phyloP scores from a whole-genome alignment of 2,888 invertebrate genomes.

The Chloroclysta siterata region DNA sequence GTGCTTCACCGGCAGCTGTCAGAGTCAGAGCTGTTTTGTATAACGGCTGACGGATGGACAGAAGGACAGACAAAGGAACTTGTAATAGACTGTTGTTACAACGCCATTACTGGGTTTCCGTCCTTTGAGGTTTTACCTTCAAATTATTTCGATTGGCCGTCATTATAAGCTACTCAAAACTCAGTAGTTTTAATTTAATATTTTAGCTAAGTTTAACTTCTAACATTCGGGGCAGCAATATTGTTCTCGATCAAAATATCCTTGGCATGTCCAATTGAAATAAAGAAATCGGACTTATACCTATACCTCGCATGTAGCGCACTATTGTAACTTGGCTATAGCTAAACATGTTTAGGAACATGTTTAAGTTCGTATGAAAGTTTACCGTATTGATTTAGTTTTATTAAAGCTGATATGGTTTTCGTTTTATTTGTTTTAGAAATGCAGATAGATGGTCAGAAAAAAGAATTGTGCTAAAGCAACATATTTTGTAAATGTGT shows the following conservation, averaged over 20 bases:
- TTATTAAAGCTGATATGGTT: no score
- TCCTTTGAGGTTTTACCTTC: conserved; percentile 27
- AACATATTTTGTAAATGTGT: no score
- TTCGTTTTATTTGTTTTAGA: no score
- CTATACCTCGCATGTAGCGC: not conserved
- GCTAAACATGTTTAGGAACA: no score
- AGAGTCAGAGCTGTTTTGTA: not conserved
- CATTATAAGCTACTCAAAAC: not conserved
- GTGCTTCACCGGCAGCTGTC: not conserved
- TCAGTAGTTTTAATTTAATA: no score
- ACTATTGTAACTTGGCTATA: no score
- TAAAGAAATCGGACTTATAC: conserved; percentile 11
- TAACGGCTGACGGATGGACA: conserved; percentile 24
- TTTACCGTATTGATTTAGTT: no score
- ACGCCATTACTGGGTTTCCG: conserved; percentile 31
- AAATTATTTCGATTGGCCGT: conserved; percentile 5
- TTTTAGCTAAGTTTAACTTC: no score
- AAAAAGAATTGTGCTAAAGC: no score
- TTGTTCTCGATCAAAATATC: conserved; percentile 17
- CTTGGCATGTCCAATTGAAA: conserved; percentile 17
- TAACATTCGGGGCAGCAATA: conserved; percentile 10
- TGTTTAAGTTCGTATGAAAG: no score
- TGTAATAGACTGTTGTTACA: conserved; percentile 27
- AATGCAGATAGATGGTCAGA: no score
- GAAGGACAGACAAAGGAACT: conserved; percentile 34